A percentile compares a stretch with the other conserved stretches of the same genome.
Evolutionary conservation across 2,113 vertebrate species (phyloP).

Genomic region (Campylorhamphus procurvoides): DNA sequence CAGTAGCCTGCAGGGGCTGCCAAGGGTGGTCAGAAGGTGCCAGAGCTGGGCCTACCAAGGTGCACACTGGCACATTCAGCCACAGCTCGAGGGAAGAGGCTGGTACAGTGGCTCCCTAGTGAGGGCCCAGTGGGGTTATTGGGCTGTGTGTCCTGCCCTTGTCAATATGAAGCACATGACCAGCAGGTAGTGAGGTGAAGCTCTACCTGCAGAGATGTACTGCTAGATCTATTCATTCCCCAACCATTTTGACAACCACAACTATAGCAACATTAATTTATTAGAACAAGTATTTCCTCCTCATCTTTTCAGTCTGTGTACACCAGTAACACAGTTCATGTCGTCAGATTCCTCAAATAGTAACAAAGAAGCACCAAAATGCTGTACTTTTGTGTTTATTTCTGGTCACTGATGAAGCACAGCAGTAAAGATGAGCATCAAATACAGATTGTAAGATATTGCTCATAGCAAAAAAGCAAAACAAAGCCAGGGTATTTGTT

Average conservation of each 20-base stretch:
- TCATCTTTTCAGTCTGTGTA: not conserved
- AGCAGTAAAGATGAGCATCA: not conserved
- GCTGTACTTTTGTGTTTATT: not conserved
- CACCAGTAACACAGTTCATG: not conserved
- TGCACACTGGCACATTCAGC: not conserved
- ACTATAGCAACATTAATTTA: not conserved
- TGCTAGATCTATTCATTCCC: not conserved
- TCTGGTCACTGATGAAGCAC: not conserved
- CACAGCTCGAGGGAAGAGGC: not conserved
- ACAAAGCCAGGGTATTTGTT: not conserved
- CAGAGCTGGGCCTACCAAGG: not conserved
- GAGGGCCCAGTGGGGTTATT: not conserved
- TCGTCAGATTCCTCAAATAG: not conserved
- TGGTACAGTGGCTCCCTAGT: accelerated
- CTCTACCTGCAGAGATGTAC: not conserved
- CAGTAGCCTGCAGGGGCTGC: not conserved
- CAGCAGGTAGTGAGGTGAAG: not conserved
- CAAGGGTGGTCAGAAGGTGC: accelerated
- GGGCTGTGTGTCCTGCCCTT: not conserved
- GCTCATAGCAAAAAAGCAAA: not conserved
- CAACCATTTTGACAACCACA: not conserved
- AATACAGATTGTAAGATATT: not conserved
- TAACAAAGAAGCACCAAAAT: not conserved
- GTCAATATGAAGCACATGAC: not conserved
- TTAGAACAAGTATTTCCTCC: not conserved